Evolutionary conservation across 1,140 invertebrate species (phyloP).

Genomic region (Caerostris extrusa): DNA sequence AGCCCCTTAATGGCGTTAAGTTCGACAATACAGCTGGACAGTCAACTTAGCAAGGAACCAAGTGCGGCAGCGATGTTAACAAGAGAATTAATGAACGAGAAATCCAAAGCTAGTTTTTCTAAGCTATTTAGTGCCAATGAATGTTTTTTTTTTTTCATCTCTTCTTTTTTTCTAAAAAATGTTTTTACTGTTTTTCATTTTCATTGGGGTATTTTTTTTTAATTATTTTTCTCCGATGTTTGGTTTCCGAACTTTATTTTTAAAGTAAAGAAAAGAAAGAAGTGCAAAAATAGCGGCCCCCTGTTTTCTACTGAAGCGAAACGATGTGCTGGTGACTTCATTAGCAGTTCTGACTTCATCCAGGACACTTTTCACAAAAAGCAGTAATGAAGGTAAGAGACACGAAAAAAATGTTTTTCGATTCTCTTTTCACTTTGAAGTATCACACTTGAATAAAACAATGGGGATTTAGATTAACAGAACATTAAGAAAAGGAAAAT

Average conservation of each 20-base stretch:
- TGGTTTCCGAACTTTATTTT: constrained; percentile 51
- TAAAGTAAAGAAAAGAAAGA: constrained; percentile 25
- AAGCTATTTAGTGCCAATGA: constrained; percentile 65
- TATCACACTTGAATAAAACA: background rate
- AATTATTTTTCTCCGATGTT: constrained; percentile 21
- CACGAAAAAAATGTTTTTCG: background rate
- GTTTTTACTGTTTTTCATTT: constrained; percentile 14
- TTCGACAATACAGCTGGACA: constrained; percentile 28
- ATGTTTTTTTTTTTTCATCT: constrained; percentile 35
- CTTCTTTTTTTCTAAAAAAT: constrained; percentile 27
- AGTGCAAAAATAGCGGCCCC: background rate
- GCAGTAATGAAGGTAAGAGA: constrained; percentile 14
- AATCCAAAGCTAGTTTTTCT: constrained; percentile 72
- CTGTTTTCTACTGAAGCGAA: background rate
- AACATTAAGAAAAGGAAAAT: background rate
- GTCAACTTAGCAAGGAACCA: constrained; percentile 35
- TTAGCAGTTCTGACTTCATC: constrained; percentile 41
- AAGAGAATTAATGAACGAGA: constrained; percentile 76
- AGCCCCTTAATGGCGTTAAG: background rate
- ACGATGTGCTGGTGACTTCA: constrained; percentile 30
- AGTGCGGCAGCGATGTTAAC: constrained; percentile 61
- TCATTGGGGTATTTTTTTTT: background rate
- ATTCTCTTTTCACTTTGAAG: background rate
- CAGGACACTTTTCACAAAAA: constrained; percentile 12
- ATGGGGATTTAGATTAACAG: background rate